Evolutionary conservation across 2,888 invertebrate species (phyloP), one percentile per base, ranked within the genome.

Genomic region (Rhagium mordax): DNA sequence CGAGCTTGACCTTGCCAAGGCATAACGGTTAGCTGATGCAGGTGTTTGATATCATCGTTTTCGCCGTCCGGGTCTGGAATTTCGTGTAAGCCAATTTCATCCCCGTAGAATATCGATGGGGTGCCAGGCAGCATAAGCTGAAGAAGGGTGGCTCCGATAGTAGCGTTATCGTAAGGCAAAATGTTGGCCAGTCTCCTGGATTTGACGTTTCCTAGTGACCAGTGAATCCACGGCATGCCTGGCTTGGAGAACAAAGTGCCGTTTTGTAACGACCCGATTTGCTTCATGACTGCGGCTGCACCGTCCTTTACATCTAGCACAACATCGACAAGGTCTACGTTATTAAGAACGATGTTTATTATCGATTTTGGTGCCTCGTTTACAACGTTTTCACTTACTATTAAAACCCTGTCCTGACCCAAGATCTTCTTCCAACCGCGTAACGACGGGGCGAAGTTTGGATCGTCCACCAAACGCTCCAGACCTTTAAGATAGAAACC

Each of bases 401-500:
- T 94, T 5, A 95, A 86, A 67, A 93, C 91, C 84, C 91, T 90
- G 51, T 91, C 89, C 15, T 84, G 84, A 0, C 93, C 94, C 21
- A 94, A 85, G 8, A 93, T 88, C 75, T 89, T 88, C 84, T 94
- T 94, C 95, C 95, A 95, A 68, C 91, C 86, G 71, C 90, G 90
- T 18, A 96, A 84, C 48, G 91, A 90, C 61, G 88, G 87, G 0
- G 89, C 87, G 79, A 94, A 92, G 81, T 91, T 88, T 0, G 88
- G 85, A 80, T 94, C 92, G 49, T 91, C 88, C 3, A 91, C 89
- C 82, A 93, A 91, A 73, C 91, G 87, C 82, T 95, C 94, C 20
- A 96, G 86, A 8, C 94, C 94, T 86, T 95, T 96, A 6, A 98
- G 88, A 85, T 96, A 96, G 86, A 98, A 96, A 0, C 98, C 98